Percentiles rank a stretch among this genome's conserved stretches.
Evolutionary conservation across 1,140 invertebrate species (phyloP).

Genomic region (Drosophila sp.): DNA sequence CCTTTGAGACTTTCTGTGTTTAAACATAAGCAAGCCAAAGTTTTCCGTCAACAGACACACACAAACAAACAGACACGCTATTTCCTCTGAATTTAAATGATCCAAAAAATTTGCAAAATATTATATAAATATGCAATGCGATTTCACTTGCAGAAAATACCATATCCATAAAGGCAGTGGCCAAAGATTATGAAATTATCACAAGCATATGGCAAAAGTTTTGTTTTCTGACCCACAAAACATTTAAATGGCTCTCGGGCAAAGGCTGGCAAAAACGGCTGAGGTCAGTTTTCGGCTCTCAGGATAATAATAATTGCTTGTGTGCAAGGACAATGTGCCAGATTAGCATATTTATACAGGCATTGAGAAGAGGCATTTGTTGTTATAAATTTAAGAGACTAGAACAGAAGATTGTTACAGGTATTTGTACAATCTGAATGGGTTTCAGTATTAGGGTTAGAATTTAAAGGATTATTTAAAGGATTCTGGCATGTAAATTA

Average conservation of each 20-base stretch:
- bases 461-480: neutral
- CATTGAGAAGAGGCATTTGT: neutral
- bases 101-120: neutral
- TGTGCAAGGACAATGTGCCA: slow-evolving; percentile 2
- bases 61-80: neutral
- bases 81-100: slow-evolving; percentile 6
- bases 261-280: neutral
- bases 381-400: neutral
- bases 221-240: slow-evolving; percentile 3
- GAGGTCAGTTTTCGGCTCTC: neutral
- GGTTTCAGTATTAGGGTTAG: neutral
- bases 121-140: neutral
- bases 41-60: neutral
- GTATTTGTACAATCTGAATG: neutral
- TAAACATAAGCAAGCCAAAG: slow-evolving; percentile 5
- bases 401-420: neutral
- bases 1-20: slow-evolving; percentile 42
- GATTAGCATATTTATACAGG: neutral
- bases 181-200: slow-evolving; percentile 5
- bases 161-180: neutral
- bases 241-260: neutral
- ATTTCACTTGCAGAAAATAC: neutral
- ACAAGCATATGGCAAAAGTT: slow-evolving; percentile 11
- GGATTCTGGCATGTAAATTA: too few species aligned
- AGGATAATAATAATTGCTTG: slow-evolving; percentile 6